Conservation (phyloP, 2,113 vertebrate genomes). For the Dicrurus megarhynchus region DNA sequence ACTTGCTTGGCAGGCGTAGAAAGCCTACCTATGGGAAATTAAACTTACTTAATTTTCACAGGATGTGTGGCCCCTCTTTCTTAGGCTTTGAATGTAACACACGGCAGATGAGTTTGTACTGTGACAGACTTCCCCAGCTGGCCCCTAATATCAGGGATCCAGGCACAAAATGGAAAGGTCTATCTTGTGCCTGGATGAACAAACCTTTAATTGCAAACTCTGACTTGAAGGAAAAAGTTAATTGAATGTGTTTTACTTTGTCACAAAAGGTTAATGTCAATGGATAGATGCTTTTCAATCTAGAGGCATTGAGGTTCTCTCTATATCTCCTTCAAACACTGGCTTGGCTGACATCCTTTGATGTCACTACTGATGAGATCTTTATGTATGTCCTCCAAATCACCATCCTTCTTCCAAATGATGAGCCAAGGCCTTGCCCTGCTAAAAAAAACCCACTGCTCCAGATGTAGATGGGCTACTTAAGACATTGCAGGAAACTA, state of each 20-base stretch:
- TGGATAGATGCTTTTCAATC: neutral
- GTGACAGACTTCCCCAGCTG: neutral
- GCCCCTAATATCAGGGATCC: neutral
- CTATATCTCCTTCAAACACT: neutral
- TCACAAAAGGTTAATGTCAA: neutral
- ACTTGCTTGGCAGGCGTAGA: neutral
- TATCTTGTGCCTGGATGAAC: neutral
- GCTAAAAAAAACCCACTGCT: neutral
- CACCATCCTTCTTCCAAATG: neutral
- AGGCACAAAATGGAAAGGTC: neutral
- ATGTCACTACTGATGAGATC: neutral
- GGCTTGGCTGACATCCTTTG: neutral
- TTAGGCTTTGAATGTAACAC: neutral
- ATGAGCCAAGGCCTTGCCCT: neutral
- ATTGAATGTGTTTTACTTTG: neutral
- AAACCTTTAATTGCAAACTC: neutral
- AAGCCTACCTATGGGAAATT: neutral
- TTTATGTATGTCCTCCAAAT: neutral
- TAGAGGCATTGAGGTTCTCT: neutral
- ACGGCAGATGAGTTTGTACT: neutral
- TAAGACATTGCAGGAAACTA: neutral
- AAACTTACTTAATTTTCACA: conserved; percentile 15
- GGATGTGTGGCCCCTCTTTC: neutral
- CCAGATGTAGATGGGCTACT: neutral
- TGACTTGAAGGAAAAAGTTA: neutral